These are phyloP conservation scores for Synodontis membranacea DNA, from an alignment of 2,113 vertebrate genomes.

Conservation along the genomic window DNA sequence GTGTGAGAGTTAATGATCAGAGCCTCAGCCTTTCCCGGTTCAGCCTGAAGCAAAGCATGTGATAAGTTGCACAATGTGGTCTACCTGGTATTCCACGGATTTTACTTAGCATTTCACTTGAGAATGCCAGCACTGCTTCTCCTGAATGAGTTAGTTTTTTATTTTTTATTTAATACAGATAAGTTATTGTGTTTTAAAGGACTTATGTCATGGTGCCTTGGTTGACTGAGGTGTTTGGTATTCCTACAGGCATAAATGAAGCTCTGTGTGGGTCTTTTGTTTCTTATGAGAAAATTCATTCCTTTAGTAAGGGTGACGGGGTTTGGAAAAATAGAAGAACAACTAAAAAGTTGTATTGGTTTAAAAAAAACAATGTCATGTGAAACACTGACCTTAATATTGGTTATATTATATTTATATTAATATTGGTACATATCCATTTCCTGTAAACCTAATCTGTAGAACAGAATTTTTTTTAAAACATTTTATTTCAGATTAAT, in stretches of 20 bases:
- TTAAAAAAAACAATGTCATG: background rate
- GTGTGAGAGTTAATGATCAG: conserved; percentile 72
- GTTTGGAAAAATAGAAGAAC: background rate
- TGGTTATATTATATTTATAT: background rate
- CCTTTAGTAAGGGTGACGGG: background rate
- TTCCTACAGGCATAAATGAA: background rate
- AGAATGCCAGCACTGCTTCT: conserved; percentile 34
- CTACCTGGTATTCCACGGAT: conserved; percentile 52
- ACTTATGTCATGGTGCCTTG: conserved; percentile 52
- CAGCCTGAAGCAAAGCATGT: conserved; percentile 66
- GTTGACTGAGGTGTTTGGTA: conserved; percentile 41
- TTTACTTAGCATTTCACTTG: conserved; percentile 26
- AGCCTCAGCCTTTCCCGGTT: conserved; percentile 70
- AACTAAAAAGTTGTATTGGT: background rate
- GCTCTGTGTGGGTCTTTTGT: conserved; percentile 6
- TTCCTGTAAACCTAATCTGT: background rate
- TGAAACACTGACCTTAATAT: background rate
- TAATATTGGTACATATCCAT: background rate
- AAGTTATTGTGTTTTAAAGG: conserved; percentile 57
- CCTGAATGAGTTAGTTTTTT: conserved; percentile 38
- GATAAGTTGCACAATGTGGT: conserved; percentile 49
- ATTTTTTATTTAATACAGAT: conserved; percentile 17
- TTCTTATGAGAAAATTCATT: background rate
- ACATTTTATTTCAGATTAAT: background rate
- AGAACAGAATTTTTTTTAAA: background rate